Base-by-base conservation (phyloP, 2,888 invertebrate genomes). In the Netelia inedita region DNA sequence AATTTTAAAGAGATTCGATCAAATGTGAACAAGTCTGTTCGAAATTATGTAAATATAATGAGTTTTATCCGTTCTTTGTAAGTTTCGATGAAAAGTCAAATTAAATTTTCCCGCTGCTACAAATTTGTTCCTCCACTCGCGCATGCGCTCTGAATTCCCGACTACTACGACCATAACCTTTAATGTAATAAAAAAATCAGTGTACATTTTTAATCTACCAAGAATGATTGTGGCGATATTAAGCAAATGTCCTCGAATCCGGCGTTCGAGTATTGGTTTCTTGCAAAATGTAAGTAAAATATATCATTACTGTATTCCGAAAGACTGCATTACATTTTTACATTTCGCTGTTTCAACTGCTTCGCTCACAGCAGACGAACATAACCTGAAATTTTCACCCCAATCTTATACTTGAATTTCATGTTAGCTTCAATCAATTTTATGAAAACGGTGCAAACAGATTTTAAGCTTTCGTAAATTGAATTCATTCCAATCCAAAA, bases 191-290 rank as follows among this genome's bases (percentile, higher is more conserved):
- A 19, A 1, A 43, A 19, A 68, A 61, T 14, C 6, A 6, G 43
- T 43, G 61, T 59, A 57, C 57, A 46, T 43, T 35, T 21, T 41
- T 69, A 14, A 71, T 21, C 19, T 14, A 43, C 16, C 41, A 41
- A 72, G 14, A 53, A 83, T 76, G 83, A 68, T 75, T 46, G 9
- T 59, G 19, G 21, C 83, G 46, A 61, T 80, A 68, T 28, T 76
- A 19, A 63, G 65, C 46, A 80, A 66, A 72, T 76, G 72, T 1
- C 59, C 83, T 53, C 75, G 72, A 61, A 43, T 11, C n/a, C 57
- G 75, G 2, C 43, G 50, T 10, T 2, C 61, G 9, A 76, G 53
- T 35, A 9, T 2, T 8, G n/a, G 43, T 55, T 72, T 76, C 6
- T 21, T 80, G 1, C 79, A 66, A 68, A 76, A 50, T 35, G 80